A percentile compares a stretch with the other conserved stretches of the same genome.
phyloP scores from a whole-genome alignment of 2,888 invertebrate genomes.

The Drosophila setosimentum region DNA sequence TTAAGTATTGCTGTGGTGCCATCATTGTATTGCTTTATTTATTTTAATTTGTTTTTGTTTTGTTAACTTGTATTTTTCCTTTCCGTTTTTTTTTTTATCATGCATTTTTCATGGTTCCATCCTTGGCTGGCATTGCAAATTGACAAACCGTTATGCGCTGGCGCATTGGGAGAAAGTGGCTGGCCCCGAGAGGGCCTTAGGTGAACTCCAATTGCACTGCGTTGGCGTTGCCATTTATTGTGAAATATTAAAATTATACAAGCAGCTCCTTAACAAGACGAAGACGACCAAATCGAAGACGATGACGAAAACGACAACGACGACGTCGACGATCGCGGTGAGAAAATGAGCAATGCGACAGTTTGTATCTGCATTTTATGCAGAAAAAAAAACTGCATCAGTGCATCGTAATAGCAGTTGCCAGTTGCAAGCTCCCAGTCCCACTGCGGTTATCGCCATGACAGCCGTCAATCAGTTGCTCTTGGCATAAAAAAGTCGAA shows the following conservation, averaged over 20 bases:
- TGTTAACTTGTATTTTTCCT: constrained; percentile 4
- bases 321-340: constrained; percentile 50
- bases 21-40: constrained; percentile 58
- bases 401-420: constrained; percentile 33
- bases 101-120: constrained; percentile 72
- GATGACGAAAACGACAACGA: not conserved
- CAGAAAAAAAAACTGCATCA: constrained; percentile 36
- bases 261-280: constrained; percentile 58
- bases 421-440: constrained; percentile 47
- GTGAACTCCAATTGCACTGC: constrained; percentile 49
- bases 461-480: constrained; percentile 77
- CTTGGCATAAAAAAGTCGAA: constrained; percentile 9
- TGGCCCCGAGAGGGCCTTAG: constrained; percentile 32
- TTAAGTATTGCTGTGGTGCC: constrained; percentile 42
- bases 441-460: constrained; percentile 78
- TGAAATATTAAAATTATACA: constrained; percentile 78
- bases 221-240: constrained; percentile 76
- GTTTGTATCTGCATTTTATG: constrained; percentile 76
- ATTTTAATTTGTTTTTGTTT: constrained; percentile 23
- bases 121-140: constrained; percentile 69
- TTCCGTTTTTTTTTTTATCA: constrained; percentile 28
- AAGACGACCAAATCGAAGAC: constrained; percentile 2
- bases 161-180: constrained; percentile 48
- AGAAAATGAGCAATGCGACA: constrained; percentile 74
- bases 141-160: constrained; percentile 73